Evolutionary conservation across 2,113 vertebrate genomes (phyloP).

Genomic region (Saguinus imperator): DNA sequence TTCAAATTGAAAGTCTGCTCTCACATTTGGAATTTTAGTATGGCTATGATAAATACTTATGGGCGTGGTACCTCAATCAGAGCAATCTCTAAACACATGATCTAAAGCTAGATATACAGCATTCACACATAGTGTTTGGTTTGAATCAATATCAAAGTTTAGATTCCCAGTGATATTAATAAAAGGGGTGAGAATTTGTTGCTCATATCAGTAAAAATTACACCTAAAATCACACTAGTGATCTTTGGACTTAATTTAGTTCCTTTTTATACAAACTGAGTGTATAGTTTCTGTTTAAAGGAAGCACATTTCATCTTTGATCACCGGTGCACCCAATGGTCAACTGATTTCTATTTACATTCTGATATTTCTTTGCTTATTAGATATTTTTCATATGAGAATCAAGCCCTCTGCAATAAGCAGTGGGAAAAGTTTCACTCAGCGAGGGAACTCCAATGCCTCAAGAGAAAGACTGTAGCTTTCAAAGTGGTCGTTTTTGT

Average conservation of each 20-base stretch:
- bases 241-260: neutral
- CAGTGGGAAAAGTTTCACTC: neutral
- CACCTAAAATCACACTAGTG: neutral
- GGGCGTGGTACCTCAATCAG: neutral
- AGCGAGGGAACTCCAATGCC: neutral
- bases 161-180: neutral
- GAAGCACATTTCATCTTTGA: neutral
- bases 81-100: neutral
- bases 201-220: neutral
- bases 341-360: neutral
- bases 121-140: neutral
- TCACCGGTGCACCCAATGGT: neutral
- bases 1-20: neutral
- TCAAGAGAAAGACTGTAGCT: neutral
- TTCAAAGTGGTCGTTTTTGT: slow-evolving; percentile 12
- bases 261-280: neutral
- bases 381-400: neutral
- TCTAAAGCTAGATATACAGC: neutral
- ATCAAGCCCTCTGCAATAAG: neutral
- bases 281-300: neutral
- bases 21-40: neutral
- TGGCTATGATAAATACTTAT: neutral
- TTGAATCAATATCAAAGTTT: neutral
- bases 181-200: neutral
- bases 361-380: neutral